Evolutionary conservation across 2,888 invertebrate genomes (phyloP).

Genomic region (Napeogenes sylphis): DNA sequence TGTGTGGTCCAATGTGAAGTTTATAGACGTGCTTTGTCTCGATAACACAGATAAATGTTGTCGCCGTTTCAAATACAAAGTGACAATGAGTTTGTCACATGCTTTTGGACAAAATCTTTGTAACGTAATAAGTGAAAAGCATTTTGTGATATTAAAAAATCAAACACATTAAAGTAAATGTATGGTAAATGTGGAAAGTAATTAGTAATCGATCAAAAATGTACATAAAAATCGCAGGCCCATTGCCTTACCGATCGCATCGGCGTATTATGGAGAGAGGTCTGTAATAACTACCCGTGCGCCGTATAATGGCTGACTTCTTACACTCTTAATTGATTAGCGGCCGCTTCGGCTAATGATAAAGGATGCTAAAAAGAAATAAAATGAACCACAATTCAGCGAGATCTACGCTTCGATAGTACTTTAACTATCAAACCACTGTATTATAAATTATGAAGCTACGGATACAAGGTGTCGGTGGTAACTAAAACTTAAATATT

Average conservation of each 20-base stretch:
- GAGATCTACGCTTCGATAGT: conserved; percentile 53
- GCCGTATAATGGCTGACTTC: conserved; percentile 75
- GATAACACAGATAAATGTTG: conserved; percentile 76
- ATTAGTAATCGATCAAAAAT: conserved; percentile 70
- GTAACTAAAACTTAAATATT: conserved; percentile 2
- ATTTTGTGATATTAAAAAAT: conserved; percentile 15
- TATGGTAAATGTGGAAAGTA: conserved; percentile 29
- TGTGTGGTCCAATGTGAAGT: conserved; percentile 76
- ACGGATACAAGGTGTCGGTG: conserved; percentile 1
- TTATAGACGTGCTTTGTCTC: conserved; percentile 73
- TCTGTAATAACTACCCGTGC: conserved; percentile 75
- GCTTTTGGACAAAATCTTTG: conserved; percentile 67
- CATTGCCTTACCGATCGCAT: conserved; percentile 74
- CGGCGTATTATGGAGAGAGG: conserved; percentile 71
- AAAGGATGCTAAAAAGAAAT: conserved; percentile 77
- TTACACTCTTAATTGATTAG: conserved; percentile 79
- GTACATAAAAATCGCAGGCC: conserved; percentile 73
- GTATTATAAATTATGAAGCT: conserved; percentile 27
- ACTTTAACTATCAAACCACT: conserved; percentile 45
- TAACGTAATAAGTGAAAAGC: conserved; percentile 40
- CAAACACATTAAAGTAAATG: conserved; percentile 13
- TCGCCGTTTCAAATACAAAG: conserved; percentile 69
- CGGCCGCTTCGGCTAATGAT: conserved; percentile 77
- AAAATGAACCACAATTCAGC: conserved; percentile 71
- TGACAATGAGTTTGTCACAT: conserved; percentile 67